These are phyloP conservation scores for Tangara arthus DNA, from an alignment of 2,797 vertebrate species.

Conservation along the genomic window DNA sequence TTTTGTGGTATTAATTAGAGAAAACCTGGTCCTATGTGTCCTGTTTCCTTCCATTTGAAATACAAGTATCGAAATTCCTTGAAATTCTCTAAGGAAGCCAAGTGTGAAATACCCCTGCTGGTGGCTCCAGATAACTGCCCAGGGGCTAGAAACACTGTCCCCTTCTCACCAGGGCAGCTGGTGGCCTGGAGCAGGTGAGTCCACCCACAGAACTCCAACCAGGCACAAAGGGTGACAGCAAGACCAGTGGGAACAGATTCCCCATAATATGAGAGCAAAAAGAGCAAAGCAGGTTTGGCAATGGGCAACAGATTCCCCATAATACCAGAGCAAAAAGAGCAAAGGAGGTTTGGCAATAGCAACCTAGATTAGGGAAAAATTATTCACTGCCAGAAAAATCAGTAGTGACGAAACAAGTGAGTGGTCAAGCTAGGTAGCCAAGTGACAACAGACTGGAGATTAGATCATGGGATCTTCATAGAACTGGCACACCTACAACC, in stretches of 20 bases:
- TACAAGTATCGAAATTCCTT: background rate
- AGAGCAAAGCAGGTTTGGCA: background rate
- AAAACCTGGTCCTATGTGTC: background rate
- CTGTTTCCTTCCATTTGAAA: background rate
- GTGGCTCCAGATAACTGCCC: background rate
- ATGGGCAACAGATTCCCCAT: background rate
- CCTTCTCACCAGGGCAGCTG: background rate
- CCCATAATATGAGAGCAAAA: rapidly evolving
- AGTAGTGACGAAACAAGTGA: background rate
- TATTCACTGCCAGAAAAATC: background rate
- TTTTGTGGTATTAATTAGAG: background rate
- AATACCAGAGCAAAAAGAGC: rapidly evolving
- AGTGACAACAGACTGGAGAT: background rate
- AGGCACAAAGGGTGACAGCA: background rate
- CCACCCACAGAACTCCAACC: background rate
- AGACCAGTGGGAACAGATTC: background rate
- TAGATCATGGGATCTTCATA: rapidly evolving
- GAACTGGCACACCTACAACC: background rate
- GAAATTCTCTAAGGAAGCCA: background rate
- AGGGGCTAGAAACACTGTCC: background rate
- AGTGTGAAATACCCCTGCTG: background rate
- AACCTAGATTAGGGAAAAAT: background rate
- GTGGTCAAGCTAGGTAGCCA: too few relatives aligned
- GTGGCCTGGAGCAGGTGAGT: background rate
- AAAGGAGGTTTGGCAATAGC: background rate